phyloP scores from a whole-genome alignment of 92 coral and sea anemone genomes.

The Siderastrea radians region DNA sequence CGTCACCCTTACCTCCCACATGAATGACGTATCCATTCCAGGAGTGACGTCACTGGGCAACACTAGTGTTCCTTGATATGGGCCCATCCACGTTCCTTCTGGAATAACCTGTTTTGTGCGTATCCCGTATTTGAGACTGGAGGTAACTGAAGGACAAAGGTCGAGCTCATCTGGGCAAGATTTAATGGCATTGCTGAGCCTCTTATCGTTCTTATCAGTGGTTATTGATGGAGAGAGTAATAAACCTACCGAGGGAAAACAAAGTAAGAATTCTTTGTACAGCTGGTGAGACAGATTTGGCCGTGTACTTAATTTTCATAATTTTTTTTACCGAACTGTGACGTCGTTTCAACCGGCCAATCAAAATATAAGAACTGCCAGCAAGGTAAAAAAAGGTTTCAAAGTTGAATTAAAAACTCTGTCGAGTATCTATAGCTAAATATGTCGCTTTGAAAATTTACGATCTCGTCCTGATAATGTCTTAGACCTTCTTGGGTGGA shows the following conservation, averaged over 20 bases:
- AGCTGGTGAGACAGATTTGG: neutral
- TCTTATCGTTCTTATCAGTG: slow-evolving; percentile 6
- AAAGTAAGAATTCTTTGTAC: too few relatives aligned
- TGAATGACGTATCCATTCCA: slow-evolving; percentile 77
- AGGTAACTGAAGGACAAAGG: slow-evolving; percentile 86
- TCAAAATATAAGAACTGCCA: neutral
- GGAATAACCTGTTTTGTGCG: slow-evolving; percentile 96
- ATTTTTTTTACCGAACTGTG: too few relatives aligned
- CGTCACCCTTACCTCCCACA: slow-evolving; percentile 91
- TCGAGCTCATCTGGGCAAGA: slow-evolving; percentile 98
- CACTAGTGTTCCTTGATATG: slow-evolving; percentile 93
- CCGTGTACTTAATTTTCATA: neutral
- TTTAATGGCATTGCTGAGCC: slow-evolving; percentile 82
- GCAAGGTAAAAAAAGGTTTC: too few relatives aligned
- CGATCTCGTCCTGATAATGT: too few relatives aligned
- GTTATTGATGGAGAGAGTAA: neutral
- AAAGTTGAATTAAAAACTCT: too few relatives aligned
- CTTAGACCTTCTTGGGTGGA: too few relatives aligned
- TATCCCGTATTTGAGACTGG: slow-evolving; percentile 81
- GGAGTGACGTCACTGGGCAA: slow-evolving; percentile 73
- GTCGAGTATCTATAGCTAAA: too few relatives aligned
- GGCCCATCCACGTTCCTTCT: slow-evolving; percentile 99
- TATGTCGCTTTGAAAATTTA: too few relatives aligned
- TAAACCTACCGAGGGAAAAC: neutral
- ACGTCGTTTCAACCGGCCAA: too few relatives aligned